phyloP scores from a whole-genome alignment of 2,797 vertebrate species.

The Cyclopterus lumpus region DNA sequence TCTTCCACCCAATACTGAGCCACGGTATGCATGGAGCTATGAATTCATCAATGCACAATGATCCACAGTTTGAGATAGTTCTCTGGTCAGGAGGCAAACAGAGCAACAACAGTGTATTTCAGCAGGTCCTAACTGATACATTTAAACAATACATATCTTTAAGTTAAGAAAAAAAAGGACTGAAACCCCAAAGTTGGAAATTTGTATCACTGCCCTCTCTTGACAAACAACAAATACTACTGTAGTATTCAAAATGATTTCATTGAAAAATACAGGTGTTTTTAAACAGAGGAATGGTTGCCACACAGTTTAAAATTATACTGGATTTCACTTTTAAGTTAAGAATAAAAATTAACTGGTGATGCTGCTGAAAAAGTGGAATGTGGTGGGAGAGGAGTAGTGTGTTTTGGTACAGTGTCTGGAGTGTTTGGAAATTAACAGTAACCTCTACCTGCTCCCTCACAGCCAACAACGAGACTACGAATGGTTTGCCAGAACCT shows the following conservation, averaged over 20 bases:
- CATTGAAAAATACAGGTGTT: slow-evolving; percentile 73
- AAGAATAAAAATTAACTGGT: slow-evolving; percentile 65
- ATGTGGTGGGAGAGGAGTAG: slow-evolving; percentile 75
- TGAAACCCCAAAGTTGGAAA: slow-evolving; percentile 68
- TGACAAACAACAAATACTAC: slow-evolving; percentile 69
- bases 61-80: slow-evolving; percentile 58
- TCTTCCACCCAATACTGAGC: slow-evolving; percentile 65
- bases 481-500: slow-evolving; percentile 34
- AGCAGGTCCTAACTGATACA: slow-evolving; percentile 80
- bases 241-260: slow-evolving; percentile 73
- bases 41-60: slow-evolving; percentile 52
- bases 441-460: slow-evolving; percentile 56
- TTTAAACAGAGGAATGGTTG: slow-evolving; percentile 75
- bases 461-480: slow-evolving; percentile 40
- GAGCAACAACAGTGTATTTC: slow-evolving; percentile 72
- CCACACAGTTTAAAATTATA: slow-evolving; percentile 70
- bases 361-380: slow-evolving; percentile 75
- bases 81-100: slow-evolving; percentile 69
- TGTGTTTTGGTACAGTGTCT: slow-evolving; percentile 64
- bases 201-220: slow-evolving; percentile 67
- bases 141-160: slow-evolving; percentile 75
- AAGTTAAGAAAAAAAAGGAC: slow-evolving; percentile 73
- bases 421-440: slow-evolving; percentile 70
- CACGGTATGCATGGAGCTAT: slow-evolving; percentile 63
- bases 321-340: slow-evolving; percentile 64